Evolutionary conservation across 2,888 invertebrate species (phyloP), one percentile per base, ranked within the genome.

Genomic region (Troides aeacus): DNA sequence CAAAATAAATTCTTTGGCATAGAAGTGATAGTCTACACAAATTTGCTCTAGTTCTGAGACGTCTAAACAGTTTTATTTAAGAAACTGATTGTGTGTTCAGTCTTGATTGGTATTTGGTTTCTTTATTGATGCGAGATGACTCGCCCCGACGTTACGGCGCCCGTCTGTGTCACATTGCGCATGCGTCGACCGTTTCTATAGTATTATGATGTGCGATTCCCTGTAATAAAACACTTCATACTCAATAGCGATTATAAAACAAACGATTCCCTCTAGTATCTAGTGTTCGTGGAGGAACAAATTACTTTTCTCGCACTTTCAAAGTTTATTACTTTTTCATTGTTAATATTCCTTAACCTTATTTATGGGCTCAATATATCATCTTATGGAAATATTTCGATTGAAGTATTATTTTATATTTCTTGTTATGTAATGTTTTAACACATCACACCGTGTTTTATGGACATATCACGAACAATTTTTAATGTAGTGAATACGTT

Each of bases 81-180:
- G 73, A 69, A 74, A 73, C 65, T 80, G 81, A 80, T 81, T 80
- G 81, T 77, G 80, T 76, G 77, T 72, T 77, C 71, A 75, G 67
- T 74, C 76, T 82, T 89, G 87, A 87, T 87, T 87, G 85, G 79
- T 80, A 81, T 83, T 86, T 84, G 89, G 87, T 85, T 90, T 88
- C 88, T 85, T 85, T 88, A 89, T 90, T 90, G 91, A 87, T 81
- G 82, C 72, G 83, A 85, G 84, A 85, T 88, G 88, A 86, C 82
- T 80, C 72, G 83, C 68, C 75, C 82, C 92, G 92, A 82, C 92
- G 77, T 63, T 42, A 64, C 75, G 91, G 90, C 90, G 92, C 90
- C 91, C 65, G 36, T 39, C 50, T 50, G 61, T 50, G 66, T 76
- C 64, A 63, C 69, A 73, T 72, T 73, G 73, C 76, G 77, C 76